Percentiles rank a stretch among this genome's conserved stretches.
Conservation (phyloP, 92 coral and sea anemone species). For the Virgularia gustaviana region DNA sequence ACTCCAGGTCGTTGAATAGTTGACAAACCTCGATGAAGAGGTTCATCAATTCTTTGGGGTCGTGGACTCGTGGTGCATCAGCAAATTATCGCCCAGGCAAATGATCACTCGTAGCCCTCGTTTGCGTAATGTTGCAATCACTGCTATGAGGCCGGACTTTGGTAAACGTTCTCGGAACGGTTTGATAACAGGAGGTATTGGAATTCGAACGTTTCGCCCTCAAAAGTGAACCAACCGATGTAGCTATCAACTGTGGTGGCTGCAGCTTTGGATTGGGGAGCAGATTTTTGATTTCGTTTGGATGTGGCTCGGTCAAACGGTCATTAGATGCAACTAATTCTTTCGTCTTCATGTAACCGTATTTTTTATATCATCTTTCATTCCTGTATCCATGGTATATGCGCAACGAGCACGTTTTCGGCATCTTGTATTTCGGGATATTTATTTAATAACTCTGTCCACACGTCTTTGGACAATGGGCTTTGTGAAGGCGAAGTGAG, state of each 20-base stretch:
- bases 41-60: not conserved
- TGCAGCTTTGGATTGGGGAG: slow-evolving; percentile 43
- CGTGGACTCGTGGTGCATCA: slow-evolving; percentile 22
- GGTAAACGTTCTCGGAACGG: slow-evolving; percentile 39
- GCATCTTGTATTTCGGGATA: slow-evolving; percentile 49
- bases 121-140: slow-evolving; percentile 40
- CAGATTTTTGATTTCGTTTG: slow-evolving; percentile 29
- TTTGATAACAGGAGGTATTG: slow-evolving; percentile 33
- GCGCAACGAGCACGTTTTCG: slow-evolving; percentile 38
- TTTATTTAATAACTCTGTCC: slow-evolving; percentile 40
- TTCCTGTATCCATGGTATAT: slow-evolving; percentile 53
- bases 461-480: slow-evolving; percentile 44
- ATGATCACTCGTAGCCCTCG: slow-evolving; percentile 37
- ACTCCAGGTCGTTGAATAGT: not conserved
- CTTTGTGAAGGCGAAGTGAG: slow-evolving; percentile 40
- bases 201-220: slow-evolving; percentile 19
- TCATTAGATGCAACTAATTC: slow-evolving; percentile 49
- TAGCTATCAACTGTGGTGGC: slow-evolving; percentile 11
- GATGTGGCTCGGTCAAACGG: slow-evolving; percentile 49
- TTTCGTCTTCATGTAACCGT: slow-evolving; percentile 49
- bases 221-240: slow-evolving; percentile 25
- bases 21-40: slow-evolving; percentile 1
- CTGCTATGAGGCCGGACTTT: slow-evolving; percentile 38
- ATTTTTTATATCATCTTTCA: slow-evolving; percentile 55
- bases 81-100: slow-evolving; percentile 49